These are phyloP conservation scores for Brachypalpus laphriformis DNA, from an alignment of 2,888 invertebrate genomes.

Conservation along the genomic window DNA sequence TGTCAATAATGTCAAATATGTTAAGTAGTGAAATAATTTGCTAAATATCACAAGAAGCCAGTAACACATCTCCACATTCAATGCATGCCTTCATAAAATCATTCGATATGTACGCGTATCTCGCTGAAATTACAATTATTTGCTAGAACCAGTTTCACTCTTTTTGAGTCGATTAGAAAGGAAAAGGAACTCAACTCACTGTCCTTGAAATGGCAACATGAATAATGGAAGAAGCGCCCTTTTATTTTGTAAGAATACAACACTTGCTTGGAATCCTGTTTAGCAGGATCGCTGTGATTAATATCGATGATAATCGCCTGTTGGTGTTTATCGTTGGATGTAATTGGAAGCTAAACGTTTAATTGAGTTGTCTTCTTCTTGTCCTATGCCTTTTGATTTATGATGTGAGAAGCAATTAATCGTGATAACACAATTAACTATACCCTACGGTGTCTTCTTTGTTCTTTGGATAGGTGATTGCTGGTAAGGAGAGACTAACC, in stretches of 20 bases:
- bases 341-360: constrained; percentile 20
- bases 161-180: constrained; percentile 16
- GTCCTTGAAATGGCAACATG: constrained; percentile 23
- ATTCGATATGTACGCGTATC: too few species aligned
- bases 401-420: constrained; percentile 20
- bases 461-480: not conserved
- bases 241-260: not conserved
- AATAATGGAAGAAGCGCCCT: not conserved
- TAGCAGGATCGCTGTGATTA: constrained; percentile 27
- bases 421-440: too few species aligned
- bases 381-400: not conserved
- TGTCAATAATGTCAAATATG: too few species aligned
- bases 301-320: not conserved
- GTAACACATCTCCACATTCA: too few species aligned
- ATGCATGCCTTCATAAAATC: too few species aligned
- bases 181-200: not conserved
- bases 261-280: constrained; percentile 9
- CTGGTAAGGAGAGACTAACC: not conserved
- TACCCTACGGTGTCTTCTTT: not conserved
- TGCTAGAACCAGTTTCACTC: too few species aligned
- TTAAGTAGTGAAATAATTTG: too few species aligned
- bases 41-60: too few species aligned
- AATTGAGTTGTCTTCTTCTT: constrained; percentile 6
- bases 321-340: not conserved
- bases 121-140: too few species aligned